phyloP scores from a whole-genome alignment of 2,888 invertebrate genomes.

The Bugula neritina region DNA sequence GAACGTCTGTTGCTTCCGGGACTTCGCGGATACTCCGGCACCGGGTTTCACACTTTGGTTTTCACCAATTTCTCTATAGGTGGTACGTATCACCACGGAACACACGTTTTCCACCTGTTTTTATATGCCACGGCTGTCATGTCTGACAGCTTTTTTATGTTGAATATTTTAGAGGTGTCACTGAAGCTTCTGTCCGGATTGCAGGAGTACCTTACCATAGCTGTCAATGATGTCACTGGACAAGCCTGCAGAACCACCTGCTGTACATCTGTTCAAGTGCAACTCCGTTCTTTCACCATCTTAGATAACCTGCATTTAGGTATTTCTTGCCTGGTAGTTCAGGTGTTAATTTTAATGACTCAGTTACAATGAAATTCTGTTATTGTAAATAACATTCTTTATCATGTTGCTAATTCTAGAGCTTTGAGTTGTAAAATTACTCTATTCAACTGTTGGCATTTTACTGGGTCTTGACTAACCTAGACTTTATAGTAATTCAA shows the following conservation, averaged over 20 bases:
- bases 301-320: constrained; percentile 14
- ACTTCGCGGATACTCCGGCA: background rate
- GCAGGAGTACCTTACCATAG: background rate
- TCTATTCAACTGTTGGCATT: too few species aligned
- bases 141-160: too few species aligned
- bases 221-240: background rate
- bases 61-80: background rate
- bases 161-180: constrained; percentile 5
- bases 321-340: background rate
- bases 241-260: constrained; percentile 14
- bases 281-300: background rate
- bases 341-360: too few species aligned
- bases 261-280: background rate
- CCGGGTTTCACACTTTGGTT: background rate
- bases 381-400: too few species aligned
- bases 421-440: too few species aligned
- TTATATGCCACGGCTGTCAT: too few species aligned
- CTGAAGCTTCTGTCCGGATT: background rate
- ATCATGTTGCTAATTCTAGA: too few species aligned
- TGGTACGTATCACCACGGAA: too few species aligned
- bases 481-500: too few species aligned
- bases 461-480: too few species aligned
- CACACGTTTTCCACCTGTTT: too few species aligned
- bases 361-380: too few species aligned
- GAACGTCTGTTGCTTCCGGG: background rate